These are phyloP conservation scores for Junonia oenone DNA, from an alignment of 2,888 invertebrate species.

Conservation along the genomic window DNA sequence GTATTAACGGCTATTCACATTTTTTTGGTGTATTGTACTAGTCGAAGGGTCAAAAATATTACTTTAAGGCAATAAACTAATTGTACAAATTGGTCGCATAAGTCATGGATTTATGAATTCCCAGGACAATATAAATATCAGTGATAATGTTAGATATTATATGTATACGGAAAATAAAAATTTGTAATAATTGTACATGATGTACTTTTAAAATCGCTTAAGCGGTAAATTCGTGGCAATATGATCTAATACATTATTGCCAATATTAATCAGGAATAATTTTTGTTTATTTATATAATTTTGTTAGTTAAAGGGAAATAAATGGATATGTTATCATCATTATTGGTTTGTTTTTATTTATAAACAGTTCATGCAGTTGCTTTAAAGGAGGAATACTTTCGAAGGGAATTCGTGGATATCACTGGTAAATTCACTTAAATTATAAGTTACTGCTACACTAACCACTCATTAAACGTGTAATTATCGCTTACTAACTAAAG, in stretches of 20 bases:
- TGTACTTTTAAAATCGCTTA: constrained; percentile 2
- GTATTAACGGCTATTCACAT: constrained; percentile 7
- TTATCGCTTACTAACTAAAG: constrained; percentile 3
- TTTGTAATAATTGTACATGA: constrained; percentile 10
- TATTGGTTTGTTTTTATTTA: constrained; percentile 70
- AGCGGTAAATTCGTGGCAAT: constrained; percentile 13
- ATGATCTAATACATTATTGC: constrained; percentile 16
- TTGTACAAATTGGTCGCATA: constrained; percentile 25
- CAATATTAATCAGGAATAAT: constrained; percentile 12
- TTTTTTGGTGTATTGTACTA: constrained; percentile 28
- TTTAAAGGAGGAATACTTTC: constrained; percentile 33
- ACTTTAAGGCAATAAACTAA: constrained; percentile 10
- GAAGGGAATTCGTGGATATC: constrained; percentile 30
- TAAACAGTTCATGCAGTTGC: constrained; percentile 30
- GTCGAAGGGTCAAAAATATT: constrained; percentile 23
- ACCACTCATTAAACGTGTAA: constrained; percentile 24
- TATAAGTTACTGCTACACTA: constrained; percentile 29
- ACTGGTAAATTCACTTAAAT: constrained; percentile 35
- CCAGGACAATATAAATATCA: constrained; percentile 29
- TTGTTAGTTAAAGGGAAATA: constrained; percentile 51
- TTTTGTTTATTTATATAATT: constrained; percentile 35
- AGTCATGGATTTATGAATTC: constrained; percentile 28
- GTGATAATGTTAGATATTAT: constrained; percentile 17
- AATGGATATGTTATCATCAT: constrained; percentile 69
- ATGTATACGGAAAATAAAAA: constrained; percentile 25